A percentile compares a stretch with the other conserved stretches of the same genome.
These are phyloP conservation scores for Drosophila gunungcola DNA, from an alignment of 1,140 invertebrate species.

Conservation along the genomic window DNA sequence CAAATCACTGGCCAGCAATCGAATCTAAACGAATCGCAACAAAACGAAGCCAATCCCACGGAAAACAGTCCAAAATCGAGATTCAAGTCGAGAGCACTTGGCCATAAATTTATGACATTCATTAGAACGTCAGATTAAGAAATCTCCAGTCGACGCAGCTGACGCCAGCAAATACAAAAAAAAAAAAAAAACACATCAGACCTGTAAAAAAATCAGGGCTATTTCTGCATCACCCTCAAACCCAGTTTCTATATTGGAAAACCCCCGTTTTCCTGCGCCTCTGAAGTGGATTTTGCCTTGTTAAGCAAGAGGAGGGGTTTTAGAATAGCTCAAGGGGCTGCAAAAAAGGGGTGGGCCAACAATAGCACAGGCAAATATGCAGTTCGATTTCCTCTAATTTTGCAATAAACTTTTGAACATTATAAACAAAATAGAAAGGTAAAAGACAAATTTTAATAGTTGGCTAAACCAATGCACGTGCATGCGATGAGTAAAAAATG, in stretches of 20 bases:
- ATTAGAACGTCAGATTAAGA: conserved; percentile 84
- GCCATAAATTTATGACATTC: conserved; percentile 85
- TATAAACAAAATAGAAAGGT: too few species aligned
- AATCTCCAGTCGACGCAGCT: conserved; percentile 75
- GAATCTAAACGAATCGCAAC: conserved; percentile 47
- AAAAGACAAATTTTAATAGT: too few species aligned
- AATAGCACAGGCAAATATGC: neutral
- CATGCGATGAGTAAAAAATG: too few species aligned
- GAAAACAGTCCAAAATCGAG: neutral
- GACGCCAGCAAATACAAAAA: conserved; percentile 49
- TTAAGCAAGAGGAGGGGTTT: conserved; percentile 21
- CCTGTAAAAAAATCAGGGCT: conserved; percentile 8
- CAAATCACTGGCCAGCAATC: conserved; percentile 59
- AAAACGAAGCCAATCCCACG: conserved; percentile 63
- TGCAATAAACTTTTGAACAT: too few species aligned
- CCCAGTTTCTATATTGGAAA: neutral
- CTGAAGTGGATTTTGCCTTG: conserved; percentile 18
- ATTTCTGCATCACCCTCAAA: conserved; percentile 5
- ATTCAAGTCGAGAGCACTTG: conserved; percentile 49
- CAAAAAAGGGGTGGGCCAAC: neutral
- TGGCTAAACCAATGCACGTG: too few species aligned
- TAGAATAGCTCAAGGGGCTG: neutral
- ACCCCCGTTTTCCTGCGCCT: neutral
- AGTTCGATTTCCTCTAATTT: too few species aligned
- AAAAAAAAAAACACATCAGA: neutral